Base-by-base conservation (phyloP, 2,888 invertebrate genomes). In the Synanthedon andrenaeformis region DNA sequence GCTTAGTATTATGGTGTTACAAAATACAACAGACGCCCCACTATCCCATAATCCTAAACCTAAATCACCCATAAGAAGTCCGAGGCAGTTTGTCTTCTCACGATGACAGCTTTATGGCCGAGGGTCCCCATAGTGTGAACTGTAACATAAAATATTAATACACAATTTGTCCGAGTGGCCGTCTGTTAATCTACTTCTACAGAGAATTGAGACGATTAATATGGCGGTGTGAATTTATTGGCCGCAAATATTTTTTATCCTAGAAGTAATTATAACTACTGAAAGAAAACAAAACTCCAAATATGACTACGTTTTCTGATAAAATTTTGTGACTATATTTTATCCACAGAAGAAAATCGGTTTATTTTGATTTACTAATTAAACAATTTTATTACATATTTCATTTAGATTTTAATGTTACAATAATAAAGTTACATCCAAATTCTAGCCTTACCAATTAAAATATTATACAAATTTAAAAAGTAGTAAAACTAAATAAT, bases 151-250 rank as follows among this genome's bases (percentile, higher is more conserved):
- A 86, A 86, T 86, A 86, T 86, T 86, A 86, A 86, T 86, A 86
- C 85, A 85, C 86, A 83, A 86, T 86, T 84, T 86, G 86, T 83
- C 80, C 83, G 73, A 85, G 85, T 83, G 81, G 80, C 74, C 74
- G 74, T 70, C 72, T 72, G 74, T 76, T 84, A 82, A 85, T 86
- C 85, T 77, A 76, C 76, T 85, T 84, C 84, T 84, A 83, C 83
- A 73, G 73, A 65, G 75, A 74, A 73, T 77, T 72, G 69, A 59
- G 62, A 57, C 74, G 81, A 84, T 82, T 85, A 78, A 84, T 85
- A 65, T 64, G 57, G 58, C 53, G 49, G 41, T 59, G 53, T 55
- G 54, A 56, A 60, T 59, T 45, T 13, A n/a, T 45, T 13, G 13
- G 45, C 0, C 0, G 4, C 6, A 45, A 45, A 41, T 14, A 52